Evolutionary conservation across 1,140 invertebrate genomes (phyloP), one percentile per base, ranked within the genome.

Genomic region (Leucophenga varia): DNA sequence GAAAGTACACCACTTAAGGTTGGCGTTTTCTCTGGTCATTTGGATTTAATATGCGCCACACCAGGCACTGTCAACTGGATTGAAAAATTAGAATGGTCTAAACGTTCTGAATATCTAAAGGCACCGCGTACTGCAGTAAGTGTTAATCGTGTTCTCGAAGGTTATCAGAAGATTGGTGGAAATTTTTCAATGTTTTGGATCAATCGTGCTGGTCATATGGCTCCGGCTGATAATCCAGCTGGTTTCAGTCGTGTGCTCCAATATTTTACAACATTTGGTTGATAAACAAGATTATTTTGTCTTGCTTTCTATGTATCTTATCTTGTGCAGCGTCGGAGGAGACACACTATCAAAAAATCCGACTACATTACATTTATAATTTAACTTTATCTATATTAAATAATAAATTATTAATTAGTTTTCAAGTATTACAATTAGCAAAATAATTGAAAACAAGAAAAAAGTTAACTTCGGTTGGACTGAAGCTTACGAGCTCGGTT

Each of bases 101-200:
- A 78, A 18, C 76, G 79, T 6, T 58, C 76, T 13, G 61, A 72
- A 1, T 91, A 84, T 74, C 59, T 72, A n/a, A 70, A 59, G 3
- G 76, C 84, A 0, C 45, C 59, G 0, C 79, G 86, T 3, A 43
- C 51, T 4, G 77, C 82, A 1, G 76, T 89, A 12, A 76, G 76
- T 56, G 79, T 82, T 51, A 61, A 84, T 45, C 65, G 77, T 6
- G 65, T 79, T 4, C 75, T 85, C 28, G 84, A 85, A 57, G 87
- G 85, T 9, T 89, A 86, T 54, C 75, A 80, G 30, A 87, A 88
- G 59, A 63, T 72, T 2, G 81, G 80, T 43, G 80, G 80, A n/a
- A 87, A 87, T 49, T 85, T 91, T 34, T 73, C 78, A 19, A 82
- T 91, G 68, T 90, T 86, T 64, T 90, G 87, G 86, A 82, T 91